Percentiles rank a stretch among this genome's conserved stretches.
Conservation (phyloP, 1,140 invertebrate species). For the Eupristina koningsbergeri region DNA sequence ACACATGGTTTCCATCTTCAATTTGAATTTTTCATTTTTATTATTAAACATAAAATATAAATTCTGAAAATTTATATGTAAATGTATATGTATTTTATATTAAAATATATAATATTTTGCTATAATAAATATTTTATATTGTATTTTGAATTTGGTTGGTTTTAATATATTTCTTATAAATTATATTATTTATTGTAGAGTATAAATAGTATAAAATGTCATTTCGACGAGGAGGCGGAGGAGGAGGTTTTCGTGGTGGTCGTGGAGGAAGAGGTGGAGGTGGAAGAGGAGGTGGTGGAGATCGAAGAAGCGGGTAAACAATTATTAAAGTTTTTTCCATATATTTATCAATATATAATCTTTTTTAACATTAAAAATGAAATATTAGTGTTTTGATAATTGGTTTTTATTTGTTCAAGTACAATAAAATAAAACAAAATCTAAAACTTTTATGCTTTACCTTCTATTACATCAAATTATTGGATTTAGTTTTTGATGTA, state of each 20-base stretch:
- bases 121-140: not conserved
- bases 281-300: slow-evolving; percentile 66
- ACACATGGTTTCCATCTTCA: slow-evolving; percentile 37
- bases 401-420: not conserved
- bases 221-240: slow-evolving; percentile 66
- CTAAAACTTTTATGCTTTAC: too few species aligned
- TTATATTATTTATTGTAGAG: slow-evolving; percentile 20
- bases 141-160: not conserved
- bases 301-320: slow-evolving; percentile 69
- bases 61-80: not conserved
- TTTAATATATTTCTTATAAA: not conserved
- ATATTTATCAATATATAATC: not conserved
- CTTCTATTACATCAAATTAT: too few species aligned
- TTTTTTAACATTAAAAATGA: not conserved
- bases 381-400: not conserved
- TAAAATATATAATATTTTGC: not conserved
- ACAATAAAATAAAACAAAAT: not conserved
- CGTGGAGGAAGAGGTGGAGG: slow-evolving; percentile 60
- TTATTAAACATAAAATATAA: slow-evolving; percentile 13
- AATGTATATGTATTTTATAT: not conserved
- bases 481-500: too few species aligned
- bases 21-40: not conserved
- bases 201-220: slow-evolving; percentile 62
- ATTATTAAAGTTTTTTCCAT: slow-evolving; percentile 42
- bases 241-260: slow-evolving; percentile 71